Evolutionary conservation across 2,888 invertebrate genomes (phyloP).

Genomic region (Synergus itoensis): DNA sequence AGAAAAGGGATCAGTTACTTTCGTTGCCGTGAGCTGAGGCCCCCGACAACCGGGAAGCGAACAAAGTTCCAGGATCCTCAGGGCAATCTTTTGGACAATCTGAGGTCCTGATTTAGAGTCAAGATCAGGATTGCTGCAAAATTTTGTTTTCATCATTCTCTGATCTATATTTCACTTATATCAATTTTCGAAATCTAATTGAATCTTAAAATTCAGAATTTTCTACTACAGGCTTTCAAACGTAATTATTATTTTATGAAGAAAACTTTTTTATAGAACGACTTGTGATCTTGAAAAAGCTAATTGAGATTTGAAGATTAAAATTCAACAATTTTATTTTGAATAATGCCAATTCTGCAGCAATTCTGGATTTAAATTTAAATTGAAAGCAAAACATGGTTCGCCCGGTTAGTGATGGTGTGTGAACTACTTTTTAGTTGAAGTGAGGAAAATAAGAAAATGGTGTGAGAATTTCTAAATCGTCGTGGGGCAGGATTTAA

Average conservation of each 20-base stretch:
- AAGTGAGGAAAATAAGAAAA: background rate
- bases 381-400: constrained; percentile 11
- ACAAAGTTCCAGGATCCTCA: constrained; percentile 15
- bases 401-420: constrained; percentile 14
- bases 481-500: constrained; percentile 21
- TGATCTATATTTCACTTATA: too few species aligned
- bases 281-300: too few species aligned
- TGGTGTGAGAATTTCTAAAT: background rate
- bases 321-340: background rate
- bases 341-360: background rate
- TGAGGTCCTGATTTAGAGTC: constrained; percentile 35
- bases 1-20: constrained; percentile 65
- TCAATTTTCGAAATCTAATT: too few species aligned
- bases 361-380: background rate
- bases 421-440: constrained; percentile 22
- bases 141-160: background rate
- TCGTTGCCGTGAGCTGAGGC: constrained; percentile 69
- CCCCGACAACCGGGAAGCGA: constrained; percentile 50
- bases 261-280: too few species aligned
- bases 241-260: too few species aligned
- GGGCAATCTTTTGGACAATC: constrained; percentile 1
- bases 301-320: too few species aligned
- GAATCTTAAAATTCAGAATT: too few species aligned
- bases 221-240: too few species aligned
- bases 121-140: background rate